A percentile compares a stretch with the other conserved stretches of the same genome.
Conservation (phyloP, 2,888 invertebrate genomes). For the Diachrysia chrysitis region DNA sequence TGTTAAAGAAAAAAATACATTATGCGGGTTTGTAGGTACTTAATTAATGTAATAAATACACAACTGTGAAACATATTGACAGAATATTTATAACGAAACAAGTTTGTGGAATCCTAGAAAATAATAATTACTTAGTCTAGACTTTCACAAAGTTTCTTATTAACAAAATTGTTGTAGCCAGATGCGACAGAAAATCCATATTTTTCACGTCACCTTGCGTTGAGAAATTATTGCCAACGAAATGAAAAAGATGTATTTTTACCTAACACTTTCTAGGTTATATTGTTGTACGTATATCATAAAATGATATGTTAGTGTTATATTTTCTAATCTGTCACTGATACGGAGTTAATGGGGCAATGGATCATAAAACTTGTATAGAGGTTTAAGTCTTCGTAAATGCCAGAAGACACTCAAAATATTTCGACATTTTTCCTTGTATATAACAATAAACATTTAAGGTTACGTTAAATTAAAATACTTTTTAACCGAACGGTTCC, state of each 20-base stretch:
- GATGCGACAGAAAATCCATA: too few relatives aligned
- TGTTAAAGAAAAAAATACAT: too few relatives aligned
- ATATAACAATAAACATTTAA: slow-evolving; percentile 10
- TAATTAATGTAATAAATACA: background rate
- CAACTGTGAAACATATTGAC: slow-evolving; percentile 35
- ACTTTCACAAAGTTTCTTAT: background rate
- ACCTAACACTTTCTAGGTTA: too few relatives aligned
- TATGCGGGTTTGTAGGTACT: too few relatives aligned
- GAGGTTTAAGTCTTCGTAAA: slow-evolving; percentile 36
- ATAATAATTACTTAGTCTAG: slow-evolving; percentile 3
- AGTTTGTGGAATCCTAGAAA: slow-evolving; percentile 22
- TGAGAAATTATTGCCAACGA: background rate
- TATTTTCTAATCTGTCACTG: slow-evolving; percentile 15
- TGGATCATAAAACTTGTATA: slow-evolving; percentile 42
- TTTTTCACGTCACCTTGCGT: background rate
- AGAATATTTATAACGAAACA: slow-evolving; percentile 25
- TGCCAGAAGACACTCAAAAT: slow-evolving; percentile 29
- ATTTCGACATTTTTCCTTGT: slow-evolving; percentile 17
- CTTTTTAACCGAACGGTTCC: too few relatives aligned
- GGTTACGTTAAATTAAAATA: too few relatives aligned
- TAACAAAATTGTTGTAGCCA: background rate
- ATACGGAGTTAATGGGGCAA: slow-evolving; percentile 48
- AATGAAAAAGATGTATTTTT: too few relatives aligned
- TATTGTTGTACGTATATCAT: too few relatives aligned
- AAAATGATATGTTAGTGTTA: too few relatives aligned